Evolutionary conservation across 2,888 invertebrate genomes (phyloP).

Genomic region (Nymphalis c-album): DNA sequence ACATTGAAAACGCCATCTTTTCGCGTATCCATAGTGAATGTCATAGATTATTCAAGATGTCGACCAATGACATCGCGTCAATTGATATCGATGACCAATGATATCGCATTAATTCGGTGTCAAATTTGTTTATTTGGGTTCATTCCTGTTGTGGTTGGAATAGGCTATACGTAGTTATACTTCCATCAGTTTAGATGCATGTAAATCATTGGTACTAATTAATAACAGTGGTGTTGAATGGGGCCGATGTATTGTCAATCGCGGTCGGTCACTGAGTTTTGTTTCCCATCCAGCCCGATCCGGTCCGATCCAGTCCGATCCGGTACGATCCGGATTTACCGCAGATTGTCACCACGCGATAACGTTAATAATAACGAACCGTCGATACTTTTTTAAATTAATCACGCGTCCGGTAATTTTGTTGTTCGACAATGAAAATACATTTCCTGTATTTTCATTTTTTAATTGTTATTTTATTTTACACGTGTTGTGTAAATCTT

Average conservation of each 20-base stretch:
- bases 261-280: slow-evolving; percentile 60
- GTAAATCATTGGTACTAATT: not conserved
- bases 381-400: slow-evolving; percentile 40
- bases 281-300: slow-evolving; percentile 47
- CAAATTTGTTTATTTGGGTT: too few relatives aligned
- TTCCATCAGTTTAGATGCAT: not conserved
- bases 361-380: slow-evolving; percentile 42
- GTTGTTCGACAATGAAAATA: slow-evolving; percentile 19
- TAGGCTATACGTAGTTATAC: not conserved
- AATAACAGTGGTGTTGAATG: not conserved
- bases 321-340: slow-evolving; percentile 54
- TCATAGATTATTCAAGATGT: too few relatives aligned
- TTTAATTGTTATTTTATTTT: too few relatives aligned
- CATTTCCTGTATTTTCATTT: slow-evolving; percentile 16
- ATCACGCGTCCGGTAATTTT: slow-evolving; percentile 35
- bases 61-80: too few relatives aligned
- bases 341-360: slow-evolving; percentile 58
- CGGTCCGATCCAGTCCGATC: slow-evolving; percentile 48
- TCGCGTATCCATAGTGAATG: too few relatives aligned
- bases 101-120: too few relatives aligned
- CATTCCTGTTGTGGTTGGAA: too few relatives aligned
- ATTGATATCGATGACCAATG: too few relatives aligned
- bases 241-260: slow-evolving; percentile 50
- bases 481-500: not conserved
- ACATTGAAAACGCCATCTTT: too few relatives aligned